These are phyloP conservation scores for Melozone crissalis DNA, from an alignment of 2,113 vertebrate genomes.

Conservation along the genomic window DNA sequence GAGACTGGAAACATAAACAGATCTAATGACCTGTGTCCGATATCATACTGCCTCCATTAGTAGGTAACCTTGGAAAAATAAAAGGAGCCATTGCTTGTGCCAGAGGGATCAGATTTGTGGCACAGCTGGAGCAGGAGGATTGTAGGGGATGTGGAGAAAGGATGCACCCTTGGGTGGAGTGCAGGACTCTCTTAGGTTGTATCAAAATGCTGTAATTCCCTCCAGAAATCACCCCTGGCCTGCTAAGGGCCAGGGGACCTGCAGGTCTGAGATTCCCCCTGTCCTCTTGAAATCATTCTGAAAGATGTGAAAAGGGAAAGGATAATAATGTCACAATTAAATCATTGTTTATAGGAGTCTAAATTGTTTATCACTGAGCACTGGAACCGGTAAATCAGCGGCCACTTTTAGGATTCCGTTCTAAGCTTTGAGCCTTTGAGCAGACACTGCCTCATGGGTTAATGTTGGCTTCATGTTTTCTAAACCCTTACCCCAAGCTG, in stretches of 20 bases:
- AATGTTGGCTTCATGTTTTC: background rate
- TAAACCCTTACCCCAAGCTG: background rate
- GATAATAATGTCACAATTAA: background rate
- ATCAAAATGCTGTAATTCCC: background rate
- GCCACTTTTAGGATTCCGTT: background rate
- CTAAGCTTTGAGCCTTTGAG: background rate
- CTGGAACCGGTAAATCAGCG: background rate
- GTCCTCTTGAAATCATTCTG: background rate
- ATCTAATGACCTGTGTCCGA: background rate
- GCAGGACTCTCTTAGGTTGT: background rate
- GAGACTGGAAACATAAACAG: background rate
- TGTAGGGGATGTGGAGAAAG: background rate
- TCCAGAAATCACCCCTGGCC: background rate
- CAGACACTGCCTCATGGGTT: background rate
- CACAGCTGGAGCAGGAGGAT: fast-evolving
- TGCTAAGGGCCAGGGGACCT: background rate
- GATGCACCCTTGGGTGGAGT: background rate
- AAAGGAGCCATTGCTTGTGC: background rate
- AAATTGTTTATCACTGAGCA: background rate
- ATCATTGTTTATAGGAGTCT: background rate
- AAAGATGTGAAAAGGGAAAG: background rate
- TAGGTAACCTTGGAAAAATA: background rate
- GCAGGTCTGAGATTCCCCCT: background rate
- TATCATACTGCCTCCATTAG: background rate
- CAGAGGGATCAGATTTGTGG: background rate